Percentiles rank a stretch among this genome's conserved stretches.
These are phyloP conservation scores for Rhadina sibilatrix DNA, from an alignment of 2,113 vertebrate species.

Conservation along the genomic window DNA sequence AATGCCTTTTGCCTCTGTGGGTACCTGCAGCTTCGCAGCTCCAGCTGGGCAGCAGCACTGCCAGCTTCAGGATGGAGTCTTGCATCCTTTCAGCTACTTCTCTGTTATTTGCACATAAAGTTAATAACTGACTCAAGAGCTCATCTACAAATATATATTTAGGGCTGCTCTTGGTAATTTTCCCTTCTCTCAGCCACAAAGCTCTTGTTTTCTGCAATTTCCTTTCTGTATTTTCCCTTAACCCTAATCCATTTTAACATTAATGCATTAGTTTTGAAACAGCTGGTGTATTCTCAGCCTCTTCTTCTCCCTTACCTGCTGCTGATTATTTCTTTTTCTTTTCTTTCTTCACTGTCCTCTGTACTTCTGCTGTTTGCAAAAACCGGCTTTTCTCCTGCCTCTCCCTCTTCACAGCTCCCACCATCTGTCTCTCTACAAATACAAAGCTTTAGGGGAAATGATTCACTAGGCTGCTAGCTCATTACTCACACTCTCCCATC, in stretches of 20 bases:
- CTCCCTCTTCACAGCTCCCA: conserved; percentile 53
- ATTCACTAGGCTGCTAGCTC: conserved; percentile 55
- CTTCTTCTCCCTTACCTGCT: conserved; percentile 39
- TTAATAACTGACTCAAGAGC: conserved; percentile 11
- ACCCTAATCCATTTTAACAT: not conserved
- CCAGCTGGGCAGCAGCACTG: not conserved
- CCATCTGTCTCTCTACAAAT: conserved; percentile 65
- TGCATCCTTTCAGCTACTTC: not conserved
- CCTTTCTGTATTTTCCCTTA: not conserved
- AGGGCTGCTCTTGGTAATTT: not conserved
- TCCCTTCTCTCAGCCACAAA: not conserved
- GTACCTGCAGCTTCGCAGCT: not conserved
- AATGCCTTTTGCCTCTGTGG: not conserved
- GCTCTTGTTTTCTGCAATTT: not conserved
- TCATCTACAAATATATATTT: not conserved
- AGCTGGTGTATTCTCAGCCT: not conserved
- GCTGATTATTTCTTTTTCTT: not conserved
- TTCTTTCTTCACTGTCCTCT: not conserved
- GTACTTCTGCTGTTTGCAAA: conserved; percentile 14
- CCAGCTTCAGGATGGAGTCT: not conserved
- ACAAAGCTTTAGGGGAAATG: conserved; percentile 61
- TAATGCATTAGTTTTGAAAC: not conserved
- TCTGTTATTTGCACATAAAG: not conserved
- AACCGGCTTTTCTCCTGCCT: not conserved
- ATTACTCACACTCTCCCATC: conserved; percentile 51